Evolutionary conservation across 2,888 invertebrate species (phyloP), one percentile per base, ranked within the genome.

Genomic region (Conchocele bisecta): DNA sequence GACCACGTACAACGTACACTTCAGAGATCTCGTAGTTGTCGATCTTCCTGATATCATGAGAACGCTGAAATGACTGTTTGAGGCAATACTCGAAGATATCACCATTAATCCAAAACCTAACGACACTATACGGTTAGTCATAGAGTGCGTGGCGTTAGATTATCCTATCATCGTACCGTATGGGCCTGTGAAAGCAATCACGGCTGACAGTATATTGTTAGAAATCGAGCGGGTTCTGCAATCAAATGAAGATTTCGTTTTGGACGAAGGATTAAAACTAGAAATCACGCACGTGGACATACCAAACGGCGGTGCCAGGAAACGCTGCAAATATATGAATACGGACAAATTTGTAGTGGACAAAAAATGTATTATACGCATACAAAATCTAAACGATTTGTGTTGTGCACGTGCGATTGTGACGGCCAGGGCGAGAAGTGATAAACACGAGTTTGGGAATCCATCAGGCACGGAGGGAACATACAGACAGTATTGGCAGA

Each of bases 141-240:
- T 57, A 4, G 15, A 57, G 7, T 29, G 26, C 17, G 41, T 42
- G 5, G 6, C 6, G n/a, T 24, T 57, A 20, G 57, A 57, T 28
- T 57, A 28, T 29, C 57, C 57, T 4, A 57, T 57, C 24, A 15
- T 17, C 29, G n/a, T 57, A 6, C 57, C 57, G 15, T 26, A 41
- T 15, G 6, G 17, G 35, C 33, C n/a, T 26, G 3, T 5, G 20
- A n/a, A 26, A 22, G n/a, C 3, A n/a, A 17, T 54, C 22, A 54
- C 54, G 5, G 22, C 20, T n/a, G 54, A 54, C 20, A 33, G 54
- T 5, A 15, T 54, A 26, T 24, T 54, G 37, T 33, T 37, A 17
- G 54, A 54, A 35, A 9, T 54, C n/a, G 54, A 54, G 20, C 20
- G 54, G 11, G 54, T 54, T 11, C 17, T 54, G 37, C 54, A 54